Evolutionary conservation across 2,113 vertebrate genomes (phyloP).

Genomic region (Camelus bactrianus): DNA sequence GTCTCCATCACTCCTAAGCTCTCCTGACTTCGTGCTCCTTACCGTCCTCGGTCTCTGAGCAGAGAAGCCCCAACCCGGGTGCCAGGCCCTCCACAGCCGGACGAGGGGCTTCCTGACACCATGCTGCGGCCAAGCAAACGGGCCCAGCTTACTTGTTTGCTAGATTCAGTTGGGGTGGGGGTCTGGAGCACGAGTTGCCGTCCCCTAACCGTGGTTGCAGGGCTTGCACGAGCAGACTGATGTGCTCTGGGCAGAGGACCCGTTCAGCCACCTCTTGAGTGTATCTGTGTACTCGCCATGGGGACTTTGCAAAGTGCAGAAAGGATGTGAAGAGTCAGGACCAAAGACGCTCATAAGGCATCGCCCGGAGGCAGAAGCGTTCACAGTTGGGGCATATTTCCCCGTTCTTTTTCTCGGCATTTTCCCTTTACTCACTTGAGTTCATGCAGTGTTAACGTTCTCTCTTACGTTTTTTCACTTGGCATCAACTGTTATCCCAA

Average conservation of each 20-base stretch:
- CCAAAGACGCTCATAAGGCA: background rate
- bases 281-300: background rate
- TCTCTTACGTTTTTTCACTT: background rate
- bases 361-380: background rate
- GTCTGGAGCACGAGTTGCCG: background rate
- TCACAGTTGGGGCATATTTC: background rate
- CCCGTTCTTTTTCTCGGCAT: background rate
- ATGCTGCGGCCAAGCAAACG: accelerated
- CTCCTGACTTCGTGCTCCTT: background rate
- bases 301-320: background rate
- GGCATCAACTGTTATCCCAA: background rate
- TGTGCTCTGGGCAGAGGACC: background rate
- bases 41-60: background rate
- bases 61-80: no score
- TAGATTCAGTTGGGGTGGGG: background rate
- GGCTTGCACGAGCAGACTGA: background rate
- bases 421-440: background rate
- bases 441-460: background rate
- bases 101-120: background rate
- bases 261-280: background rate
- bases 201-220: background rate
- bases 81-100: background rate
- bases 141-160: background rate
- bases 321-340: background rate
- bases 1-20: background rate